Conservation (phyloP, 92 coral and sea anemone species). For the Desmophyllum pertusum region DNA sequence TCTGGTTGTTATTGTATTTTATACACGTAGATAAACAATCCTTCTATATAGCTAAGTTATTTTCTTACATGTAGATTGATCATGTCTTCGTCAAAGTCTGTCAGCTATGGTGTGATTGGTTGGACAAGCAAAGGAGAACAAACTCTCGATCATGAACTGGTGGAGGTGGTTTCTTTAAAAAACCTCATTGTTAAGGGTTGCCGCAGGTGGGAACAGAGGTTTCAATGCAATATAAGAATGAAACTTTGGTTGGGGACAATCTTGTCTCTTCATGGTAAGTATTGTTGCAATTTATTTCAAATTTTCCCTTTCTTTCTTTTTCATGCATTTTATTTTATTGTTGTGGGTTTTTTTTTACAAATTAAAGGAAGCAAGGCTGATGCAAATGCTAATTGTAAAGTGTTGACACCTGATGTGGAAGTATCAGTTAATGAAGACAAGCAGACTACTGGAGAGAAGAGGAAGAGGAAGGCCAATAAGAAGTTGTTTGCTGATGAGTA, state of each 20-base stretch:
- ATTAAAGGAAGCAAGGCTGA: slow-evolving; percentile 29
- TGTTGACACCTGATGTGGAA: slow-evolving; percentile 20
- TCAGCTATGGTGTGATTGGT: slow-evolving; percentile 41
- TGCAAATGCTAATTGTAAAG: slow-evolving; percentile 22
- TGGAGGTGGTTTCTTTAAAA: slow-evolving; percentile 31
- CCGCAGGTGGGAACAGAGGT: slow-evolving; percentile 37
- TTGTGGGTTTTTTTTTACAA: too few relatives aligned
- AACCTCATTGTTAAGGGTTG: slow-evolving; percentile 6
- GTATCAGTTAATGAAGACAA: slow-evolving; percentile 8
- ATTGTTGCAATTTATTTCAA: too few relatives aligned
- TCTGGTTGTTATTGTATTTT: too few relatives aligned
- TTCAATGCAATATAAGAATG: slow-evolving; percentile 43
- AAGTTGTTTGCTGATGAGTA: slow-evolving; percentile 1
- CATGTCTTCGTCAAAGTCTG: slow-evolving; percentile 46
- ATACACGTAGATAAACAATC: too few relatives aligned
- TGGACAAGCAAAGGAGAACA: slow-evolving; percentile 53
- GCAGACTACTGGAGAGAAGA: slow-evolving; percentile 13
- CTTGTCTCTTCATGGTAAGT: slow-evolving; percentile 46
- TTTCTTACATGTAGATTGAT: too few relatives aligned
- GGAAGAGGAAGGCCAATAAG: slow-evolving; percentile 11
- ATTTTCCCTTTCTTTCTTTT: slow-evolving; percentile 19
- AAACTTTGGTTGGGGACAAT: slow-evolving; percentile 39
- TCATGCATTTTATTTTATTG: too few relatives aligned
- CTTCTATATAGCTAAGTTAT: too few relatives aligned
- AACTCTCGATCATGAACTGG: slow-evolving; percentile 21